phyloP scores from a whole-genome alignment of 2,113 vertebrate species.

The Eleginops maclovinus region DNA sequence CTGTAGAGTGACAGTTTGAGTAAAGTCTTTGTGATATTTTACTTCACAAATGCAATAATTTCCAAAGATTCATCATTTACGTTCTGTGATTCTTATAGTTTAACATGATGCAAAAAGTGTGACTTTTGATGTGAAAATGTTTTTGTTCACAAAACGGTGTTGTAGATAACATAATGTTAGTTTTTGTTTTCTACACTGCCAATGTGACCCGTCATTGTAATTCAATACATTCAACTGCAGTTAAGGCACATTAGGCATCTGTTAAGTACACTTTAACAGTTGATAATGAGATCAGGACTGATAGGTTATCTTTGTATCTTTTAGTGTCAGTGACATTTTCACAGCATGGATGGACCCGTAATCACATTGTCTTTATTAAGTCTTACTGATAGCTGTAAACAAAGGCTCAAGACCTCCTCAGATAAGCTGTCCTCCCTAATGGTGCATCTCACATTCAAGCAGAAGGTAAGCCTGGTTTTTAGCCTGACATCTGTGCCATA shows the following conservation, averaged over 20 bases:
- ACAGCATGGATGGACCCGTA: constrained; percentile 64
- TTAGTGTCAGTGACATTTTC: constrained; percentile 68
- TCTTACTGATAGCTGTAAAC: constrained; percentile 78
- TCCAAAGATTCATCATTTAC: background rate
- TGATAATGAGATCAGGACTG: constrained; percentile 71
- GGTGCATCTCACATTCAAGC: constrained; percentile 42
- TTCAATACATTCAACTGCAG: constrained; percentile 46
- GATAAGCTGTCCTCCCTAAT: constrained; percentile 37
- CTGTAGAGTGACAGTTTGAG: constrained; percentile 14
- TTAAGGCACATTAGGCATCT: constrained; percentile 61
- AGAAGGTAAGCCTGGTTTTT: constrained; percentile 17
- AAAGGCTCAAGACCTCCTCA: constrained; percentile 57
- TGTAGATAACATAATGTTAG: background rate
- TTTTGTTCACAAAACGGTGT: background rate
- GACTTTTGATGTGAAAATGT: background rate
- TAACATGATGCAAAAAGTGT: background rate
- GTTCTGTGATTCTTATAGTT: background rate
- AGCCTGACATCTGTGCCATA: constrained; percentile 49
- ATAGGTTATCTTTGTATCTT: constrained; percentile 75
- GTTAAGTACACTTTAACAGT: constrained; percentile 63
- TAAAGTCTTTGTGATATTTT: background rate
- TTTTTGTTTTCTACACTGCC: background rate
- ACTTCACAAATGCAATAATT: constrained; percentile 12
- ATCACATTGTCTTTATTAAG: constrained; percentile 76
- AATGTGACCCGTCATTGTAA: background rate